phyloP scores from a whole-genome alignment of 2,113 vertebrate species.

The Orycteropus afer region DNA sequence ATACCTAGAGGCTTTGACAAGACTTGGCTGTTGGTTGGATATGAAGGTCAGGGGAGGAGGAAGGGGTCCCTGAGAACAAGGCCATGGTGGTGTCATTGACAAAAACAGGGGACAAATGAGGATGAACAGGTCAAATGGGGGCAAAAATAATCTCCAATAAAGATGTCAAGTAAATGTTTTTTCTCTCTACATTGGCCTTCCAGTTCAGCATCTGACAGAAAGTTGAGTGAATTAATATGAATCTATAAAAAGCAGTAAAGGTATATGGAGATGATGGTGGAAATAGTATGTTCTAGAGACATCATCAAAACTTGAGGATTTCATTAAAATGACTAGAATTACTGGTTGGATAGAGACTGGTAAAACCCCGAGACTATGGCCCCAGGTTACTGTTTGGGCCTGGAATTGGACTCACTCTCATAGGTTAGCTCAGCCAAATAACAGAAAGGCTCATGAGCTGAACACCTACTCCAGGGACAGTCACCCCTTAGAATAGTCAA shows the following conservation, averaged over 20 bases:
- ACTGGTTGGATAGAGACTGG: too few relatives aligned
- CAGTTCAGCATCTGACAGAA: background rate
- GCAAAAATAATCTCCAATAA: background rate
- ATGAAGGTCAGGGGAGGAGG: rapidly evolving
- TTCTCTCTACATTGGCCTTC: background rate
- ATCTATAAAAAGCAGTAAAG: background rate
- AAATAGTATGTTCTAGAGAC: background rate
- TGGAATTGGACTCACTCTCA: too few relatives aligned
- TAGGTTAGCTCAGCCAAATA: too few relatives aligned
- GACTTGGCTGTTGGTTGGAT: background rate
- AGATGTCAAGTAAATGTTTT: background rate
- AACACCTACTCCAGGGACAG: too few relatives aligned
- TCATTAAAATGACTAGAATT: too few relatives aligned
- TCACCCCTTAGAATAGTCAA: too few relatives aligned
- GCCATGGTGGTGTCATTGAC: rapidly evolving
- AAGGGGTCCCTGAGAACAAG: background rate
- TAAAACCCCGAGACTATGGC: too few relatives aligned
- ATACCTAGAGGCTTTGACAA: background rate
- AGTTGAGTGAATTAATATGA: background rate
- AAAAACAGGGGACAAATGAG: background rate
- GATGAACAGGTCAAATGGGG: background rate
- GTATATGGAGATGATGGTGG: background rate
- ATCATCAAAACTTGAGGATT: slow-evolving; percentile 9
- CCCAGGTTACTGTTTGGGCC: too few relatives aligned
- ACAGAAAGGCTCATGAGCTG: too few relatives aligned